Evolutionary conservation across 1,140 invertebrate genomes (phyloP), one percentile per base, ranked within the genome.

Genomic region (Dreissena rostriformis): DNA sequence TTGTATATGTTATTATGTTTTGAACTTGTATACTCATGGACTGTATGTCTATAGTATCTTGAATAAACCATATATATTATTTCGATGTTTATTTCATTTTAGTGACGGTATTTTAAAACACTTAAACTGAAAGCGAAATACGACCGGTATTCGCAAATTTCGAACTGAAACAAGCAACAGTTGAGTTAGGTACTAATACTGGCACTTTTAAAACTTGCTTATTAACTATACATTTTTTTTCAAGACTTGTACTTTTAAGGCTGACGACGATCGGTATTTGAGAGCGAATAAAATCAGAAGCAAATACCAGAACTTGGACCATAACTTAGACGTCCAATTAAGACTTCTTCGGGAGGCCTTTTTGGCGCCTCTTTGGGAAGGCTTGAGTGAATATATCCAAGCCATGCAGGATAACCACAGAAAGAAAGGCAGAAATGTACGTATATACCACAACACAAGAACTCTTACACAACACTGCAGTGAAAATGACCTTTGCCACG

Each of bases 281-380:
- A 92, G 95, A 4, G 92, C 94, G 10, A 96, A 96, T 89, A 95
- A 95, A 68, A 89, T 95, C 0, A 85, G 94, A 53, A 96, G 96
- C 7, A 87, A 92, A 0, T 97, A 96, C 89, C 83, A 92, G 8
- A 92, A 95, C 89, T 93, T 95, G 0, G 94, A 96, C 24, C 95
- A 97, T 88, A 97, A 97, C 89, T 91, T 97, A 7, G 96, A 97
- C 87, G 94, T 96, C 0, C 97, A 97, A 85, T 97, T 96, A 89
- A 92, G 96, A 17, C 92, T 97, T 1, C 91, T 97, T 26, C 91
- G 96, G 12, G 96, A 97, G 93, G 97, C 97, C 86, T 93, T 93
- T 71, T 70, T 93, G 57, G 68, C 85, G 0, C 92, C 94, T 51
- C 72, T 94, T n/a, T 73, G 93, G 83, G 86, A 91, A 22, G 93